Base-by-base conservation (phyloP, 1,140 invertebrate species). In the Spodoptera litura region DNA sequence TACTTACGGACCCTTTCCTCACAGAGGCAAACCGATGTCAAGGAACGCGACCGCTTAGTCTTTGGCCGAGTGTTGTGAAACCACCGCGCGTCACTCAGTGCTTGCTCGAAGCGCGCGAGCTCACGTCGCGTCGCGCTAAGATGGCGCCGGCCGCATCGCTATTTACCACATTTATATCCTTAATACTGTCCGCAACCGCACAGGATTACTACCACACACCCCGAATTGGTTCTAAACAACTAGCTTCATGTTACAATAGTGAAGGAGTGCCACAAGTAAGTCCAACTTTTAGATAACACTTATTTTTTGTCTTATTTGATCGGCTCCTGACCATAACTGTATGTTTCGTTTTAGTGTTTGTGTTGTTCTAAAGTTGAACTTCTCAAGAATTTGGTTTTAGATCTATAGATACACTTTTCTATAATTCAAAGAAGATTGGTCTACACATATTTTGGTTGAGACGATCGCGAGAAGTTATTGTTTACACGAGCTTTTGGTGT, bases 191-290 rank as follows among this genome's bases (percentile, higher is more conserved):
- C 15, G 51, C 15, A 68, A 68, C 62, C 27, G 87, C 88, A 51
- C 92, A 95, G 87, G 91, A 94, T 81, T 87, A 88, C 80, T 86
- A 87, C 64, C 85, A 91, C 62, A 93, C 91, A 56, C 90, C 91
- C 35, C 85, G 88, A 78, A 90, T 89, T 27, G 89, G 90, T 78
- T 88, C 91, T 13, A 88, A 90, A 79, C 90, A 91, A 80, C 85
- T 91, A n/a, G 88, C 92, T 4, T 89, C 92, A 6, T 95, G 94
- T 79, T 93, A 93, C 85, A 93, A 88, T 80, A 89, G 79, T 81
- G 87, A 91, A 56, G 88, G 89, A 79, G 75, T 87, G 58, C 91
- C 94, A 0, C 94, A 94, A 89, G 94, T 95, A 83, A 89, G 88
- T 88, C 12, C 74, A 80, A 70, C 79, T 68, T 83, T 80, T 76